A percentile compares a stretch with the other conserved stretches of the same genome.
Conservation (phyloP, 2,113 vertebrate genomes). For the Illadopsis cleaveri region DNA sequence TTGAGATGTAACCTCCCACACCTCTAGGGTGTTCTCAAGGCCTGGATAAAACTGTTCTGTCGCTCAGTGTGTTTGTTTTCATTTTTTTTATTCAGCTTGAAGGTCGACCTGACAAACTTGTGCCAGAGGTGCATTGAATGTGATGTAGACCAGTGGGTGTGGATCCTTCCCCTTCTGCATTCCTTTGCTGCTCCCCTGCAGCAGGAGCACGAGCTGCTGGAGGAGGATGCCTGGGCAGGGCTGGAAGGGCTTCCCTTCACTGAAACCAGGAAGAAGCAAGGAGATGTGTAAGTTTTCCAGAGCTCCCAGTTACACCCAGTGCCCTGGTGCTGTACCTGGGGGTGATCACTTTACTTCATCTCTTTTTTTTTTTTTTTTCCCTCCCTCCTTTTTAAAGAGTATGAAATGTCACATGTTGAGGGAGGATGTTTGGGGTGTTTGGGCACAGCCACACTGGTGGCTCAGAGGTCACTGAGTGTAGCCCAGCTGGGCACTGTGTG, state of each 20-base stretch:
- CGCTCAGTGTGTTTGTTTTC: not conserved
- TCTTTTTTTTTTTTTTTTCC: not conserved
- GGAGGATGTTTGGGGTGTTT: not conserved
- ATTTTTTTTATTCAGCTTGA: constrained; percentile 7
- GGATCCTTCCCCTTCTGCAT: constrained; percentile 70
- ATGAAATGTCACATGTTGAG: rapidly evolving
- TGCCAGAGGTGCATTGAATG: not conserved
- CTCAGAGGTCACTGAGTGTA: not conserved
- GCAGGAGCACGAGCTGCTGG: rapidly evolving
- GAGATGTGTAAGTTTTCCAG: not conserved
- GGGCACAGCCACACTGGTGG: not conserved
- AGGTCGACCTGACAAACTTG: not conserved
- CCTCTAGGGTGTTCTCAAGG: not conserved
- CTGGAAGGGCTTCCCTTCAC: constrained; percentile 67
- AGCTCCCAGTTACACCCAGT: not conserved
- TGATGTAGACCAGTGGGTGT: constrained; percentile 8
- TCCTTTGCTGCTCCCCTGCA: not conserved
- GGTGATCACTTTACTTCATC: not conserved
- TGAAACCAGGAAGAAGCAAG: not conserved
- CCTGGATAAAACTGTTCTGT: not conserved
- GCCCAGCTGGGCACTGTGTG: not conserved
- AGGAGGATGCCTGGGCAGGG: constrained; percentile 77
- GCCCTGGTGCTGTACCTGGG: not conserved
- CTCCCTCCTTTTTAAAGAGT: not conserved
- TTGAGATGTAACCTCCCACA: not conserved